These are phyloP conservation scores for Kradibia gibbosae DNA, from an alignment of 1,140 invertebrate species.

Conservation along the genomic window DNA sequence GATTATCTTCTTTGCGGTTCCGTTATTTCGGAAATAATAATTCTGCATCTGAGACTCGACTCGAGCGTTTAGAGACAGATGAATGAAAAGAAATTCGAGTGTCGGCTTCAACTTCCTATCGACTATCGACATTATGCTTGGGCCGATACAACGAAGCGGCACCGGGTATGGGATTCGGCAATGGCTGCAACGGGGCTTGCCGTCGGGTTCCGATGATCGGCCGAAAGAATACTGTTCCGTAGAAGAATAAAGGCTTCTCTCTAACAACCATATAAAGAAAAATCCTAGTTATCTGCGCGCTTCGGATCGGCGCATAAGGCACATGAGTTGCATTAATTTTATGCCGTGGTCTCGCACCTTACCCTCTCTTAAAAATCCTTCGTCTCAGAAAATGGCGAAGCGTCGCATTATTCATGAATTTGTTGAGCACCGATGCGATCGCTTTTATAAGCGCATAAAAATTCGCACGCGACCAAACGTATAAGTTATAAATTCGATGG, in stretches of 20 bases:
- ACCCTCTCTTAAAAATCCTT: neutral
- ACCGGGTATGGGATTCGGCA: neutral
- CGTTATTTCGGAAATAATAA: neutral
- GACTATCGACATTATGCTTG: neutral
- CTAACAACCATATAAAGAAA: neutral
- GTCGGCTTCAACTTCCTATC: neutral
- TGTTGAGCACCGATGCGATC: conserved; percentile 9
- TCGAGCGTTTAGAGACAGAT: neutral
- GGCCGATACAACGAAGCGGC: neutral
- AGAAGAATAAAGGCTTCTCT: conserved; percentile 31
- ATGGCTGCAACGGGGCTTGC: neutral
- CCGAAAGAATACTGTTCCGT: conserved; percentile 42
- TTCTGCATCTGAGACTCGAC: neutral
- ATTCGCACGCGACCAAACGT: neutral
- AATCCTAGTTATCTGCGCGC: neutral
- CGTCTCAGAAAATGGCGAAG: neutral
- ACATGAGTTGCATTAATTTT: conserved; percentile 40
- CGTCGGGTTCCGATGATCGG: neutral
- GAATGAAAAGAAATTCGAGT: neutral
- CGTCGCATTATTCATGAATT: neutral
- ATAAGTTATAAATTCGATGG: neutral
- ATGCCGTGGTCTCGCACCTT: neutral
- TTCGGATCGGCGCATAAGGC: conserved; percentile 34
- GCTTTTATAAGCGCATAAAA: neutral
- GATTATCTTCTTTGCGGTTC: neutral